These are phyloP conservation scores for Daboia siamensis DNA, from an alignment of 2,113 vertebrate genomes.

Conservation along the genomic window DNA sequence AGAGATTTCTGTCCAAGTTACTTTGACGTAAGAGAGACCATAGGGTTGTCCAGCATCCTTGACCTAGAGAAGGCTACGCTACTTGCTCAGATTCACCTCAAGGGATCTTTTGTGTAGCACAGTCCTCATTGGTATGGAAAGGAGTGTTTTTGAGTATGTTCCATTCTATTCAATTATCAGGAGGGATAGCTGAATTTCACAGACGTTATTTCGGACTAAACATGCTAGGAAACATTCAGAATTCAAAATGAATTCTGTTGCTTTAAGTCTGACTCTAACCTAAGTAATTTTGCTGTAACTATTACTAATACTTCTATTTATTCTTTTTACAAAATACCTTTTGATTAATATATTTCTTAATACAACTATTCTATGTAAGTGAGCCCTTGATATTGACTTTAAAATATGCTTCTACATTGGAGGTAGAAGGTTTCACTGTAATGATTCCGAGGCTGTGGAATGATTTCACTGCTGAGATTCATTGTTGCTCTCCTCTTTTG, in stretches of 20 bases:
- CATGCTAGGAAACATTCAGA: too few relatives aligned
- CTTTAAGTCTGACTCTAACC: neutral
- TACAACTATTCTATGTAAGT: neutral
- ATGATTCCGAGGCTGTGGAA: neutral
- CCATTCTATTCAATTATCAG: neutral
- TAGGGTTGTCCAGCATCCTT: neutral
- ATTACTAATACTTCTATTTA: neutral
- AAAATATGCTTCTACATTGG: neutral
- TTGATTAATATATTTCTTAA: neutral
- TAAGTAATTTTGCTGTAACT: neutral
- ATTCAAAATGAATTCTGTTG: neutral
- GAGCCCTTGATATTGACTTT: neutral
- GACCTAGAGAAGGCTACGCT: neutral
- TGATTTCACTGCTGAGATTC: neutral
- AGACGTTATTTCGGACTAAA: neutral
- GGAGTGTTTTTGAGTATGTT: neutral
- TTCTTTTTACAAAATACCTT: neutral
- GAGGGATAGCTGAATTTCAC: neutral
- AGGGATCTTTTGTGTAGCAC: neutral
- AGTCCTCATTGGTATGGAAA: neutral
- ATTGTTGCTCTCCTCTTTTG: neutral
- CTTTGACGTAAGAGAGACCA: neutral
- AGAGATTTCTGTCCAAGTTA: neutral
- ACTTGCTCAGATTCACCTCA: neutral
- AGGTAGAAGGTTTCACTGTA: neutral